Evolutionary conservation across 2,888 invertebrate species (phyloP).

Genomic region (Eueremaeus valkanovi): DNA sequence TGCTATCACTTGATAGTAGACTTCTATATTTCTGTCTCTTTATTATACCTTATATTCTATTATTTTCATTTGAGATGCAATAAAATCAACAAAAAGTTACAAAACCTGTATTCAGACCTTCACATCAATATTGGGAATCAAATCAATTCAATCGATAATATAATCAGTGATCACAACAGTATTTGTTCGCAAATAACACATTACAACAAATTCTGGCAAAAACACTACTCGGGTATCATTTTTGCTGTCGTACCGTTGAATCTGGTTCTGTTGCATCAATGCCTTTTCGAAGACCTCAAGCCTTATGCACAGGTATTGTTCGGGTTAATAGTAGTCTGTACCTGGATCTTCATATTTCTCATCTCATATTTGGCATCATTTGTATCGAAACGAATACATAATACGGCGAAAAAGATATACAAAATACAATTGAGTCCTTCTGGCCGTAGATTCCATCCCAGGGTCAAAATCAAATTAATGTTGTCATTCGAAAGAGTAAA

Average conservation of each 20-base stretch:
- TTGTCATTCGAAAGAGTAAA: not conserved
- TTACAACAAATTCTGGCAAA: not conserved
- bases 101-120: not conserved
- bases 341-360: not conserved
- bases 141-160: not conserved
- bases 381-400: not conserved
- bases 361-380: not conserved
- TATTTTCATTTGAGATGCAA: not conserved
- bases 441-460: not conserved
- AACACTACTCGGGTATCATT: not conserved
- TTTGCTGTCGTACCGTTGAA: not conserved
- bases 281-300: not conserved
- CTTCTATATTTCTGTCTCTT: not conserved
- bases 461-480: not conserved
- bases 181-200: not conserved
- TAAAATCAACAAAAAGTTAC: not conserved
- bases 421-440: not conserved
- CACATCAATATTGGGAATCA: not conserved
- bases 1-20: not conserved
- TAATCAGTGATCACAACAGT: not conserved
- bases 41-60: not conserved
- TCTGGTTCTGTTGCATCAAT: not conserved
- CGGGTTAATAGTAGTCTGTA: not conserved
- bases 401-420: not conserved
- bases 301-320: not conserved